Conservation (phyloP, 2,797 vertebrate species). For the Nannoperca australis region DNA sequence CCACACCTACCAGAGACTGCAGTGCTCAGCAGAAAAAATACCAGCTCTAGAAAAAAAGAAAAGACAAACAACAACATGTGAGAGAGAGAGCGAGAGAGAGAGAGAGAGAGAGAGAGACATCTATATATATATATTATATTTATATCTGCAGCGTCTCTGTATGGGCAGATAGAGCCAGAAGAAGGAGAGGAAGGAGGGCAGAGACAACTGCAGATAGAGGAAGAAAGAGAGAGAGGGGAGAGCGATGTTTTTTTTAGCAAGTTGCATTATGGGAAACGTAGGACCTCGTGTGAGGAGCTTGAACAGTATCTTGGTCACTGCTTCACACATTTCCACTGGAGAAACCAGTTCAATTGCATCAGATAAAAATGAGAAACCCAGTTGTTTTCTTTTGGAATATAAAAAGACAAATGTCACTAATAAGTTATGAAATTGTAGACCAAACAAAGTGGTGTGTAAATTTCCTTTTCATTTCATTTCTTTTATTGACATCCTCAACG, state of each 20-base stretch:
- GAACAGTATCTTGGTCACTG: neutral
- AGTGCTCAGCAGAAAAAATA: slow-evolving; percentile 78
- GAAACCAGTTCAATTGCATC: neutral
- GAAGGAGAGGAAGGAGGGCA: slow-evolving; percentile 8
- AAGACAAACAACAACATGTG: slow-evolving; percentile 22
- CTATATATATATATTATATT: neutral
- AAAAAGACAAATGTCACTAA: neutral
- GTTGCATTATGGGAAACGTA: neutral
- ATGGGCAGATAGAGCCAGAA: neutral
- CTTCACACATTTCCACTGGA: too few relatives aligned
- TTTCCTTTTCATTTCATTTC: too few relatives aligned
- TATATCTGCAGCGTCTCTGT: neutral
- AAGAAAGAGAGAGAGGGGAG: too few relatives aligned
- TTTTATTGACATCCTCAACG: neutral
- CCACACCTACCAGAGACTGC: slow-evolving; percentile 80
- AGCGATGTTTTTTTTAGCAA: too few relatives aligned
- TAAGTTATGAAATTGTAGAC: neutral
- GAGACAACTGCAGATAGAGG: neutral
- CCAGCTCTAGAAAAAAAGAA: slow-evolving; percentile 26
- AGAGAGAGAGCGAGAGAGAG: slow-evolving; percentile 32
- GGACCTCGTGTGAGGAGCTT: neutral
- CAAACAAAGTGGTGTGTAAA: neutral
- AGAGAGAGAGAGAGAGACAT: slow-evolving; percentile 20
- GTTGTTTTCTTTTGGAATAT: neutral
- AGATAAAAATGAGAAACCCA: neutral